phyloP scores from a whole-genome alignment of 2,797 vertebrate genomes.

The Valencia hispanica region DNA sequence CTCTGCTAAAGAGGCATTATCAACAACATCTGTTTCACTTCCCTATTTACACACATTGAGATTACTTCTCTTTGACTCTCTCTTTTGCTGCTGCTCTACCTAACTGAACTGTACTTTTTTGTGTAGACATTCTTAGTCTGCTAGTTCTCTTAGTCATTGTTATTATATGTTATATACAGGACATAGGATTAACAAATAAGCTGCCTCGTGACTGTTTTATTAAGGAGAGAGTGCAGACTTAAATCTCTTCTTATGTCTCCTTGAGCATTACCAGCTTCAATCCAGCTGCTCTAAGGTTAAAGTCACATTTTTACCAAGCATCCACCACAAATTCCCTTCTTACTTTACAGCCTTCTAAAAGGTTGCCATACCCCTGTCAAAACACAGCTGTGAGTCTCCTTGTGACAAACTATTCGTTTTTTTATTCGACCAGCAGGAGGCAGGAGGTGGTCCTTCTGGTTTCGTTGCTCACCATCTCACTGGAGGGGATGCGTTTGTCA shows the following conservation, averaged over 20 bases:
- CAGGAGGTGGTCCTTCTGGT: constrained; percentile 19
- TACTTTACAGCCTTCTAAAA: constrained; percentile 20
- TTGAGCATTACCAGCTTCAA: background rate
- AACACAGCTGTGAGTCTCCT: constrained; percentile 6
- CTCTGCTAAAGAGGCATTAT: constrained; percentile 38
- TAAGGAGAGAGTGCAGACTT: background rate
- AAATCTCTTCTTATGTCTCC: background rate
- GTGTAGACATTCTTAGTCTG: constrained; percentile 16
- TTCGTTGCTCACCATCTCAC: constrained; percentile 17
- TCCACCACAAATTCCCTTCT: background rate
- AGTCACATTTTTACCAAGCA: background rate
- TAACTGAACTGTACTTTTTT: constrained; percentile 31
- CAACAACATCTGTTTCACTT: constrained; percentile 43
- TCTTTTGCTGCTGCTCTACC: constrained; percentile 3
- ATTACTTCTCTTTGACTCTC: constrained; percentile 16
- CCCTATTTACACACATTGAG: constrained; percentile 8
- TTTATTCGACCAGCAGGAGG: constrained; percentile 27
- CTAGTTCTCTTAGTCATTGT: constrained; percentile 3
- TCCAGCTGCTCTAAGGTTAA: background rate
- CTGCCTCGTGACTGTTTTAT: background rate
- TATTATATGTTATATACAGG: background rate
- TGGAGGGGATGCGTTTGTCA: constrained; percentile 35
- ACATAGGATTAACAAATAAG: background rate
- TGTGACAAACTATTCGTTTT: constrained; percentile 22
- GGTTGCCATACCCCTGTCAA: constrained; percentile 20